Percentiles rank a stretch among this genome's conserved stretches.
phyloP scores from a whole-genome alignment of 2,113 vertebrate species.

The Podilymbus podiceps region DNA sequence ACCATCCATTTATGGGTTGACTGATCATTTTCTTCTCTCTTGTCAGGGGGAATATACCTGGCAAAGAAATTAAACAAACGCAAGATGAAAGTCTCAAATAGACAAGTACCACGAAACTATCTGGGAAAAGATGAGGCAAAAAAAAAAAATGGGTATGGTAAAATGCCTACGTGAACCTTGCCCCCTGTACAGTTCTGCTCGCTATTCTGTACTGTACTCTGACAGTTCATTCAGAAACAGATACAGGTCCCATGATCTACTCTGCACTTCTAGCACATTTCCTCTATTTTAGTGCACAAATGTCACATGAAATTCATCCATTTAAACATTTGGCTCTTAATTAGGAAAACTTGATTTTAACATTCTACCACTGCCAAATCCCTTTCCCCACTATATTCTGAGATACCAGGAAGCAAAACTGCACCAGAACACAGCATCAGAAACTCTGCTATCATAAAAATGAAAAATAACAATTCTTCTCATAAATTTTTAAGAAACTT shows the following conservation, averaged over 20 bases:
- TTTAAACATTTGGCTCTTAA: not conserved
- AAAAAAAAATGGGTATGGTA: not conserved
- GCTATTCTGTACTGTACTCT: not conserved
- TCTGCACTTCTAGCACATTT: not conserved
- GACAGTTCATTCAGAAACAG: not conserved
- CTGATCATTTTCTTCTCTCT: constrained; percentile 97
- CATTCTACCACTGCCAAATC: not conserved
- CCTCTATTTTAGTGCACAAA: not conserved
- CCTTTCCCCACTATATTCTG: not conserved
- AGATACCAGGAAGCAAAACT: not conserved
- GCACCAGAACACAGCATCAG: not conserved
- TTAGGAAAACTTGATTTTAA: not conserved
- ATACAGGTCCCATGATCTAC: not conserved
- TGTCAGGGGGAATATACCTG: constrained; percentile 98
- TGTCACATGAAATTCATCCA: not conserved
- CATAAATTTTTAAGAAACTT: not conserved
- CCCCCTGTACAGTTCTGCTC: not conserved
- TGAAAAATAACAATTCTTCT: not conserved
- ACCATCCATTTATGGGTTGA: constrained; percentile 99
- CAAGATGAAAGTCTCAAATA: not conserved
- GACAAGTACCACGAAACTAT: not conserved
- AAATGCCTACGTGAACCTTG: not conserved
- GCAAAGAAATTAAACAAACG: not conserved
- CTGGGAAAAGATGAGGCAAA: not conserved
- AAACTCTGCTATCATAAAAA: not conserved